A percentile compares a stretch with the other conserved stretches of the same genome.
Evolutionary conservation across 2,797 vertebrate genomes (phyloP).

Genomic region (Gila robusta): DNA sequence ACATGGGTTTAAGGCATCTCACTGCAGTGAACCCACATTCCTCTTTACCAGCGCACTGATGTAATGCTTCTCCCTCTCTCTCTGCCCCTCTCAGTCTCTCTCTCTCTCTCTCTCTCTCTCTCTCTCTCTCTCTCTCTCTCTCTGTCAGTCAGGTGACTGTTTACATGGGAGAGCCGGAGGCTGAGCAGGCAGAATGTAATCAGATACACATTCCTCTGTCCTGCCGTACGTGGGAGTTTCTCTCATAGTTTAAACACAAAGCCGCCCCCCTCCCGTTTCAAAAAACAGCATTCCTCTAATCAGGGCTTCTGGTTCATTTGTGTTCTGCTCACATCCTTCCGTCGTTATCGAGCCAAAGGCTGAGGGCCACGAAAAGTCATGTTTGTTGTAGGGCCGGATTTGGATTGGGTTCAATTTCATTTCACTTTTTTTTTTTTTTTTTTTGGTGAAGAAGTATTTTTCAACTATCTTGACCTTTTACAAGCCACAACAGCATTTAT

Average conservation of each 20-base stretch:
- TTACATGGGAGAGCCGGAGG: slow-evolving; percentile 47
- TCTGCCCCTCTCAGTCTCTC: background rate
- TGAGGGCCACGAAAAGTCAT: slow-evolving; percentile 23
- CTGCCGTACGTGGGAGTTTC: slow-evolving; percentile 52
- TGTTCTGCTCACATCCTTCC: slow-evolving; percentile 49
- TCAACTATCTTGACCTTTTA: slow-evolving; percentile 26
- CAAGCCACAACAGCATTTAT: background rate
- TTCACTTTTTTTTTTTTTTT: background rate
- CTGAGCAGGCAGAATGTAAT: slow-evolving; percentile 65
- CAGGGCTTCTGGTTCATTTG: slow-evolving; percentile 50
- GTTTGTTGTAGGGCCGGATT: slow-evolving; percentile 38
- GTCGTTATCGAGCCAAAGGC: slow-evolving; percentile 34
- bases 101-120: background rate
- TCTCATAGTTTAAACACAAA: slow-evolving; percentile 56
- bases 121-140: background rate
- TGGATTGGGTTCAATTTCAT: slow-evolving; percentile 25
- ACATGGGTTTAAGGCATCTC: slow-evolving; percentile 64
- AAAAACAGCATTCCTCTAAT: slow-evolving; percentile 53
- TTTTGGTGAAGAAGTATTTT: background rate
- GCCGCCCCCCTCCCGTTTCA: slow-evolving; percentile 8
- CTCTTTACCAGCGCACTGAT: slow-evolving; percentile 76
- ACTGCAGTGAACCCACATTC: slow-evolving; percentile 78
- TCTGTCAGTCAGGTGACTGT: slow-evolving; percentile 71
- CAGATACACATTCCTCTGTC: slow-evolving; percentile 52
- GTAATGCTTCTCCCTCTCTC: slow-evolving; percentile 73